These are phyloP conservation scores for Austrolebias charrua DNA, from an alignment of 2,797 vertebrate genomes.

Conservation along the genomic window DNA sequence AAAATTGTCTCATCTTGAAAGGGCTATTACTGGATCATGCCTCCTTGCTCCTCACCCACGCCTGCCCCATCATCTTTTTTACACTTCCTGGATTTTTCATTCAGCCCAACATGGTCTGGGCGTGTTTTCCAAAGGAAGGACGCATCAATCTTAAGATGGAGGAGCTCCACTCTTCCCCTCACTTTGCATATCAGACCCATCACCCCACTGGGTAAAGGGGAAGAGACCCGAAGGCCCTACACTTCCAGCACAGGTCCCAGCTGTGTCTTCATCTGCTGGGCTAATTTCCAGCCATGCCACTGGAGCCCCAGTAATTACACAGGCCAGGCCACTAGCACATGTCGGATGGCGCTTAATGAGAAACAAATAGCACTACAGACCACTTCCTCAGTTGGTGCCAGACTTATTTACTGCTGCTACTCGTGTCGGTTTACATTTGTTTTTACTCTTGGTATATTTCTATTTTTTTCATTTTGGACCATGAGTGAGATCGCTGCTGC, in stretches of 20 bases:
- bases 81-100: conserved; percentile 32
- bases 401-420: conserved; percentile 39
- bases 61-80: neutral
- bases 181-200: conserved; percentile 37
- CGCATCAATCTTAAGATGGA: conserved; percentile 9
- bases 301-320: conserved; percentile 71
- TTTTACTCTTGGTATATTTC: conserved; percentile 4
- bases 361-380: conserved; percentile 59
- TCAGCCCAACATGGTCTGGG: conserved; percentile 13
- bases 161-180: conserved; percentile 14
- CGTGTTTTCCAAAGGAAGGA: neutral
- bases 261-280: conserved; percentile 75
- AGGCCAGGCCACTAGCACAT: conserved; percentile 60
- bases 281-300: conserved; percentile 64
- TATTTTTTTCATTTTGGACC: conserved; percentile 1
- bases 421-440: conserved; percentile 34
- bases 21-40: neutral
- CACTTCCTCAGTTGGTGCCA: conserved; percentile 48
- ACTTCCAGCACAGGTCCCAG: conserved; percentile 69
- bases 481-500: conserved; percentile 13
- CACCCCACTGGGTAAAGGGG: conserved; percentile 49
- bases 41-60: conserved; percentile 18
- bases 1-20: conserved; percentile 19
- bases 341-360: conserved; percentile 68
- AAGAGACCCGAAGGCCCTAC: conserved; percentile 51